phyloP scores from a whole-genome alignment of 2,888 invertebrate genomes.

The Himalopsyche tibetana region DNA sequence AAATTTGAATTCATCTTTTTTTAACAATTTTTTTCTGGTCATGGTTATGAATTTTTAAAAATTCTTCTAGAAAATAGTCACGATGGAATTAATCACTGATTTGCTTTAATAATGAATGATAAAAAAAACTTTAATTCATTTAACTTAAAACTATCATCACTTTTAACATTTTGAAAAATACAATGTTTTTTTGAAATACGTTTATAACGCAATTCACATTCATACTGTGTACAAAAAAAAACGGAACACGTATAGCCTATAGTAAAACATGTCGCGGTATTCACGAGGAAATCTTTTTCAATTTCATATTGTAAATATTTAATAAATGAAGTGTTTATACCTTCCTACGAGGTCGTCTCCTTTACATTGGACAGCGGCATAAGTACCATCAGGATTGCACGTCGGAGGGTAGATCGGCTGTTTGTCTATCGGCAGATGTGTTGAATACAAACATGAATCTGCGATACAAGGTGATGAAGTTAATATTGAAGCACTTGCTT shows the following conservation, averaged over 20 bases:
- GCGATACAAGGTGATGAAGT: background rate
- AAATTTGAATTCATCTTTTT: background rate
- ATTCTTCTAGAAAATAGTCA: too few species aligned
- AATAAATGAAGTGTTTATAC: constrained; percentile 69
- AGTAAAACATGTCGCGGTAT: background rate
- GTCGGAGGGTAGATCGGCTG: constrained; percentile 68
- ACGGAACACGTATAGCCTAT: background rate
- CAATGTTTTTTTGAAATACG: too few species aligned
- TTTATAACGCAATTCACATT: too few species aligned
- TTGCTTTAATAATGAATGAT: too few species aligned
- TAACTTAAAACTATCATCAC: too few species aligned
- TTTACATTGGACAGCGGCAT: constrained; percentile 82
- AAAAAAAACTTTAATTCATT: too few species aligned
- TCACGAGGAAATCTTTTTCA: constrained; percentile 46
- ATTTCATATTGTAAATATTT: too few species aligned
- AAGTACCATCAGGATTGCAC: constrained; percentile 78
- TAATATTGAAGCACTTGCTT: background rate
- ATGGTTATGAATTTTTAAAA: too few species aligned
- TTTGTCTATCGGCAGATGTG: constrained; percentile 45
- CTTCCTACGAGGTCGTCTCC: constrained; percentile 79
- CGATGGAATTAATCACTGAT: too few species aligned
- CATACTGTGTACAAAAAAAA: too few species aligned
- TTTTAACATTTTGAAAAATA: too few species aligned
- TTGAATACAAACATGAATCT: constrained; percentile 65
- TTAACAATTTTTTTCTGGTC: background rate